These are phyloP conservation scores for Cossypha polioptera DNA, from an alignment of 2,797 vertebrate genomes.

Conservation along the genomic window DNA sequence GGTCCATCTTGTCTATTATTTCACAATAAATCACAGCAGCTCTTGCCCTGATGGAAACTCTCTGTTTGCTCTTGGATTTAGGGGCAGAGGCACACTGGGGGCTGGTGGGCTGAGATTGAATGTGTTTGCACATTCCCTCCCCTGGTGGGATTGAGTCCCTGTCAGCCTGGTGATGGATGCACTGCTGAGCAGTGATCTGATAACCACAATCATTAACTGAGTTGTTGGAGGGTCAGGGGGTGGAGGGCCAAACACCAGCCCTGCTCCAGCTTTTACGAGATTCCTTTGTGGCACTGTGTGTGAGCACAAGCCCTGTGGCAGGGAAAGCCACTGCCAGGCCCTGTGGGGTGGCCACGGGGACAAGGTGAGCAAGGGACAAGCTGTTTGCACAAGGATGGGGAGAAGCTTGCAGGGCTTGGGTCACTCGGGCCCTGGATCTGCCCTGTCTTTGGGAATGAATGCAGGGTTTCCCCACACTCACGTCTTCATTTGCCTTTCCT, in stretches of 20 bases:
- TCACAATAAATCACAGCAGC: neutral
- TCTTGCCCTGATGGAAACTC: neutral
- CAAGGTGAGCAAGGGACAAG: neutral
- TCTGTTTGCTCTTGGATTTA: constrained; percentile 21
- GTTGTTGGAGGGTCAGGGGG: neutral
- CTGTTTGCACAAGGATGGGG: neutral
- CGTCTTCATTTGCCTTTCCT: neutral
- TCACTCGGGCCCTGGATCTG: fast-evolving
- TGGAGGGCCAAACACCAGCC: neutral
- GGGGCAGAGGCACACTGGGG: neutral
- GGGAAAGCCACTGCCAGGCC: neutral
- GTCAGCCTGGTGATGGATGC: constrained; percentile 42
- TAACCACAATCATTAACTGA: constrained; percentile 48
- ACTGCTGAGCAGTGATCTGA: constrained; percentile 58
- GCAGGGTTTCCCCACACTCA: neutral
- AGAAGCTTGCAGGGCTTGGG: neutral
- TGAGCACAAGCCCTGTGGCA: fast-evolving
- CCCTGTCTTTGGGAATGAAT: neutral
- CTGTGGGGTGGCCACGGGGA: fast-evolving
- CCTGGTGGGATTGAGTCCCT: constrained; percentile 4
- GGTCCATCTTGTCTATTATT: neutral
- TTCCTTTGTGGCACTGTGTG: neutral
- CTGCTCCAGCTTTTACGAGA: neutral
- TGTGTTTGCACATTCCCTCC: constrained; percentile 38
- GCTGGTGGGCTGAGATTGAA: neutral